Evolutionary conservation across 2,888 invertebrate genomes (phyloP).

Genomic region (Diarsia mendica): DNA sequence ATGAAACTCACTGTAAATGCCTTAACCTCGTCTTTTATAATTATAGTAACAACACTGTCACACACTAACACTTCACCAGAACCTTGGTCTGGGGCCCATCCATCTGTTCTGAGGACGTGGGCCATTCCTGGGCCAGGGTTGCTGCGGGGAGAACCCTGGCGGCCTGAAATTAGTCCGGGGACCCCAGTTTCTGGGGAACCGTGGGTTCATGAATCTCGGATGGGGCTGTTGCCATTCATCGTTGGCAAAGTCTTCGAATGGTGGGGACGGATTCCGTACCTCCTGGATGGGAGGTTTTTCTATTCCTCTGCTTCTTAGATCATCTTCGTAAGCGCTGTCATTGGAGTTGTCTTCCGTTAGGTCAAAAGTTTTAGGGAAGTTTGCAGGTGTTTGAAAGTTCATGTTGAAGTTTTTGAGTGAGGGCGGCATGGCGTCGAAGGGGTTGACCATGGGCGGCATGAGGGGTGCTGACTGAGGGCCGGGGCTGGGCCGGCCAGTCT

Average conservation of each 20-base stretch:
- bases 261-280: conserved; percentile 65
- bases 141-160: conserved; percentile 69
- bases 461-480: conserved; percentile 71
- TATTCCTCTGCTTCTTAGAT: conserved; percentile 72
- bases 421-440: conserved; percentile 84
- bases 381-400: conserved; percentile 57
- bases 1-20: conserved; percentile 61
- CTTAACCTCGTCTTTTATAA: conserved; percentile 51
- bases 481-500: conserved; percentile 4
- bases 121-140: conserved; percentile 81
- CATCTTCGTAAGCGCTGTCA: conserved; percentile 78
- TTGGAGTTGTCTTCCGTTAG: conserved; percentile 66
- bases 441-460: conserved; percentile 77
- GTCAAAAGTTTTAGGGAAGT: conserved; percentile 56
- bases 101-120: conserved; percentile 82
- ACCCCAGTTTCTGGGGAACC: conserved; percentile 85
- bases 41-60: conserved; percentile 62
- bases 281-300: conserved; percentile 59
- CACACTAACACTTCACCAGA: conserved; percentile 81
- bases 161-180: conserved; percentile 81
- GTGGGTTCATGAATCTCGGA: conserved; percentile 74
- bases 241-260: conserved; percentile 70
- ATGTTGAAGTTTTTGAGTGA: conserved; percentile 73
- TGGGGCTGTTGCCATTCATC: conserved; percentile 73
- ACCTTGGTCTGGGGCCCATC: conserved; percentile 83